Evolutionary conservation across 2,797 vertebrate species (phyloP).

Genomic region (Huso huso): DNA sequence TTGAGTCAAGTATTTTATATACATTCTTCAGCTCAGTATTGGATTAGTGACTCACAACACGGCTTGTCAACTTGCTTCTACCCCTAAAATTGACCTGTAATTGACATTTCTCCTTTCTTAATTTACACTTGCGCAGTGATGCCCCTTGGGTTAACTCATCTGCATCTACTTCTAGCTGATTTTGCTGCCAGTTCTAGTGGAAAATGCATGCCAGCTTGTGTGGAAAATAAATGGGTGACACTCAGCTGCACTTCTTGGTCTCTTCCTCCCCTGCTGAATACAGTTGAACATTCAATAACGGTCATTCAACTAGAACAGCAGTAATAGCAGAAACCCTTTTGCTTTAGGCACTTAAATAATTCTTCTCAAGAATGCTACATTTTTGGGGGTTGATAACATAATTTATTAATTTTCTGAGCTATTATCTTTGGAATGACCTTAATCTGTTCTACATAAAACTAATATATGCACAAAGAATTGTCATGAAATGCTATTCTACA

Average conservation of each 20-base stretch:
- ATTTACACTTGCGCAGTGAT: neutral
- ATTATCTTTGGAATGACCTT: no score
- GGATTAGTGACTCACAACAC: neutral
- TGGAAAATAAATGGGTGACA: neutral
- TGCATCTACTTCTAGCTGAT: neutral
- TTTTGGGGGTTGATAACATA: no score
- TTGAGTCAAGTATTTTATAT: neutral
- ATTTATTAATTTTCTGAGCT: no score
- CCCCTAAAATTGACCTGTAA: neutral
- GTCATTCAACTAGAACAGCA: no score
- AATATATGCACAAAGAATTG: no score
- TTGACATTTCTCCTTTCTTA: neutral
- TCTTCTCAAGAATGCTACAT: no score
- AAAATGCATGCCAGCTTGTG: slow-evolving; percentile 8
- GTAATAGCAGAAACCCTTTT: no score
- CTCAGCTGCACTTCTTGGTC: neutral
- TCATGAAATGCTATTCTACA: no score
- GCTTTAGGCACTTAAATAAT: no score
- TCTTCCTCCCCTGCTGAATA: neutral
- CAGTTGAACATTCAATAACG: no score
- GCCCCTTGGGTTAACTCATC: neutral
- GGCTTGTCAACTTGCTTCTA: neutral
- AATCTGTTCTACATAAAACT: no score
- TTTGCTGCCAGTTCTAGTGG: neutral
- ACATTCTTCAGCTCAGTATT: neutral